phyloP scores from a whole-genome alignment of 2,113 vertebrate genomes.

The Gymnogyps californianus region DNA sequence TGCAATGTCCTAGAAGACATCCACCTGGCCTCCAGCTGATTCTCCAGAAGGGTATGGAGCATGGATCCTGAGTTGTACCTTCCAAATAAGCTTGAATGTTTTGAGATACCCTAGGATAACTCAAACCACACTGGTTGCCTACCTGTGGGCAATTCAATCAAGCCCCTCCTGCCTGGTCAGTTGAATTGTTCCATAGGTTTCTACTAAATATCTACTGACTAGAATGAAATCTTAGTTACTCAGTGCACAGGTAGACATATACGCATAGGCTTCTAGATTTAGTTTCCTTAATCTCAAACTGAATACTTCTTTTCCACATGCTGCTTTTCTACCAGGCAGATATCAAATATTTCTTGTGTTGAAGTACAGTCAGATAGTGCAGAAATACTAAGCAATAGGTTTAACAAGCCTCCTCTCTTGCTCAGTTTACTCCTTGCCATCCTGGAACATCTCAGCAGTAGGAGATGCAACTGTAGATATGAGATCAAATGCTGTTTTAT shows the following conservation, averaged over 20 bases:
- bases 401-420: background rate
- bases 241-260: background rate
- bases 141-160: background rate
- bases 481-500: background rate
- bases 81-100: background rate
- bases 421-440: background rate
- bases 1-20: background rate
- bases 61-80: background rate
- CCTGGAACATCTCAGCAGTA: background rate
- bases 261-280: background rate
- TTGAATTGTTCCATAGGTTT: background rate
- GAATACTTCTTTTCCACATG: background rate
- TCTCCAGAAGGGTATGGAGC: background rate
- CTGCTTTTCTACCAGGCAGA: background rate
- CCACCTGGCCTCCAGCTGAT: background rate
- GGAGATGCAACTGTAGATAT: background rate
- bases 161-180: background rate
- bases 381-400: background rate
- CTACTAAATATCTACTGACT: background rate
- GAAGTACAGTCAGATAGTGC: background rate
- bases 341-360: background rate
- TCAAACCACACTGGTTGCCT: background rate
- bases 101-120: background rate
- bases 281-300: background rate
- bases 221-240: background rate